Evolutionary conservation across 1,140 invertebrate genomes (phyloP).

Genomic region (Platorchestia sp.): DNA sequence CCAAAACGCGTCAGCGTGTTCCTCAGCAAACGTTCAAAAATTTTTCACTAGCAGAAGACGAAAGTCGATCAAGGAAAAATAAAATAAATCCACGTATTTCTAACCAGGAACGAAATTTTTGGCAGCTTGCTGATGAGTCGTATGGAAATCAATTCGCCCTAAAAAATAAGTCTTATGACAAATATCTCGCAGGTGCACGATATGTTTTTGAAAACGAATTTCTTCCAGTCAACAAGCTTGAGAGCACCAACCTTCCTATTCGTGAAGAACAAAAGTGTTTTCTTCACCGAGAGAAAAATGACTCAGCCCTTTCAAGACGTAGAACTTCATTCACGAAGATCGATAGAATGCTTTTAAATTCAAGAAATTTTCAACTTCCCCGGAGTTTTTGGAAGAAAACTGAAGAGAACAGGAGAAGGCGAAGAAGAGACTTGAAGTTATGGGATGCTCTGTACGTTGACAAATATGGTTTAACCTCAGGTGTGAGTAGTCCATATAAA

Average conservation of each 20-base stretch:
- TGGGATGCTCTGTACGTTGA: neutral
- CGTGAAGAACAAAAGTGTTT: neutral
- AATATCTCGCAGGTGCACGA: neutral
- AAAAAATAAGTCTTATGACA: neutral
- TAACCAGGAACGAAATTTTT: neutral
- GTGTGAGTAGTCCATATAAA: neutral
- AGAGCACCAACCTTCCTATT: neutral
- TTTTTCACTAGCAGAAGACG: neutral
- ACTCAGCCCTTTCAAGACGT: neutral
- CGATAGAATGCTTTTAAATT: neutral
- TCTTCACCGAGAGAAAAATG: neutral
- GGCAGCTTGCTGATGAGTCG: neutral
- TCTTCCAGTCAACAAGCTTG: neutral
- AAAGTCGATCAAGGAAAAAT: neutral
- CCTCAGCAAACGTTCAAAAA: neutral
- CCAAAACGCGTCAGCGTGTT: neutral
- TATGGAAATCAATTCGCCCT: neutral
- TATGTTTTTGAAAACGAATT: neutral
- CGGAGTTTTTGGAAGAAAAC: neutral
- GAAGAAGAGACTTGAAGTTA: neutral
- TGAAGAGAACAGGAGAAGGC: neutral
- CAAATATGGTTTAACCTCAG: neutral
- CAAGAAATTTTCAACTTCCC: neutral
- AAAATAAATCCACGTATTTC: neutral
- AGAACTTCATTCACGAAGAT: neutral